Conservation (phyloP, 2,113 vertebrate genomes). For the Synodontis membranacea region DNA sequence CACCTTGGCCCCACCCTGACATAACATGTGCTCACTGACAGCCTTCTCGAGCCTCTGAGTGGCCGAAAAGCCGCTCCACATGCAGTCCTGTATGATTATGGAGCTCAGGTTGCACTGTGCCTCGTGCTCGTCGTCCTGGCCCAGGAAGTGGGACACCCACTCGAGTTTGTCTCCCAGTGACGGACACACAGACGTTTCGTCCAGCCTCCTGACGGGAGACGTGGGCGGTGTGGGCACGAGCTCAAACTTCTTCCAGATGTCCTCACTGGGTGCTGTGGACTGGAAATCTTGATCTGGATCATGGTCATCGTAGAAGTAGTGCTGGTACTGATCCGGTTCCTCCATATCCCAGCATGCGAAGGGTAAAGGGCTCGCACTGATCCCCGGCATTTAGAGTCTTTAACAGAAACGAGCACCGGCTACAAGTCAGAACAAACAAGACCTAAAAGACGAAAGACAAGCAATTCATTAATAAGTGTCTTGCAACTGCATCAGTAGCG, state of each 20-base stretch:
- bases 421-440: slow-evolving; percentile 36
- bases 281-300: slow-evolving; percentile 88
- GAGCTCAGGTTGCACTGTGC: slow-evolving; percentile 82
- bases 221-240: slow-evolving; percentile 89
- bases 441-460: slow-evolving; percentile 16
- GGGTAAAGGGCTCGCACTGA: slow-evolving; percentile 63
- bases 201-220: slow-evolving; percentile 77
- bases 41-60: slow-evolving; percentile 86
- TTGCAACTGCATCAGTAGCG: background rate
- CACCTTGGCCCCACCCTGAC: slow-evolving; percentile 60
- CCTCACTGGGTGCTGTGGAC: slow-evolving; percentile 91
- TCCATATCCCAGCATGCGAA: slow-evolving; percentile 85
- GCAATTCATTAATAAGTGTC: background rate
- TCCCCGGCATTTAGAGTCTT: slow-evolving; percentile 65
- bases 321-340: slow-evolving; percentile 86
- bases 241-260: slow-evolving; percentile 98
- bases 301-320: slow-evolving; percentile 91
- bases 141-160: slow-evolving; percentile 78
- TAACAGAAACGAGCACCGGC: background rate
- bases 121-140: slow-evolving; percentile 82
- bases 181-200: slow-evolving; percentile 64
- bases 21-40: slow-evolving; percentile 79
- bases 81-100: slow-evolving; percentile 90
- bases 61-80: slow-evolving; percentile 94
- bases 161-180: slow-evolving; percentile 77